Conservation (phyloP, 2,113 vertebrate genomes). For the Gobio gobio region DNA sequence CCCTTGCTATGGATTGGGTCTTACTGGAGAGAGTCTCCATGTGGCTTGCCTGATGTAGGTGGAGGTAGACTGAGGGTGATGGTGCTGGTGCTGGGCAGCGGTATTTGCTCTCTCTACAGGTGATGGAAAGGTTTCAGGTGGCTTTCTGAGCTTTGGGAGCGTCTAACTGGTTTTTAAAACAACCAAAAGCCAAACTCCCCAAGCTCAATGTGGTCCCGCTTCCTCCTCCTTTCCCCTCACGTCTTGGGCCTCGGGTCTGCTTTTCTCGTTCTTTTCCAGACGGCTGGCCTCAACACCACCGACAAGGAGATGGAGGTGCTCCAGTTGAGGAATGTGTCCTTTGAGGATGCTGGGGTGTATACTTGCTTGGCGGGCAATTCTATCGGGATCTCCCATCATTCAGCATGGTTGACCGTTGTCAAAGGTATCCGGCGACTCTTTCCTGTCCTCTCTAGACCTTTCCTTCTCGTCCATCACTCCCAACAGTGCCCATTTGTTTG, state of each 20-base stretch:
- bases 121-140: slow-evolving; percentile 79
- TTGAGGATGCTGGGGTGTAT: slow-evolving; percentile 99
- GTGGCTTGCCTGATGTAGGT: slow-evolving; percentile 89
- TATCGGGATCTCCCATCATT: slow-evolving; percentile 99
- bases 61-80: slow-evolving; percentile 79
- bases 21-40: slow-evolving; percentile 88
- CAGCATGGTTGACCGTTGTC: slow-evolving; percentile 99
- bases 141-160: slow-evolving; percentile 5
- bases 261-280: slow-evolving; percentile 87
- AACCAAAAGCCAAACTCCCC: slow-evolving; percentile 45
- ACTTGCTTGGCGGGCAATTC: slow-evolving; percentile 99
- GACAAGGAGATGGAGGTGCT: slow-evolving; percentile 99
- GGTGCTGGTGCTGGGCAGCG: slow-evolving; percentile 57
- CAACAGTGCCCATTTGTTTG: slow-evolving; percentile 9
- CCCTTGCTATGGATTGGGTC: slow-evolving; percentile 7
- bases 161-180: slow-evolving; percentile 29
- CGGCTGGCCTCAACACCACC: slow-evolving; percentile 98
- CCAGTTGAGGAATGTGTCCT: slow-evolving; percentile 98
- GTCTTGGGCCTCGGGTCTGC: slow-evolving; percentile 59
- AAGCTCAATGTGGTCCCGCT: neutral
- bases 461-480: neutral
- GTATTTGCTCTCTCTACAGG: slow-evolving; percentile 58
- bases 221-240: slow-evolving; percentile 61
- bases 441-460: slow-evolving; percentile 15
- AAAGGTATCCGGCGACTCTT: slow-evolving; percentile 87